A percentile compares a stretch with the other conserved stretches of the same genome.
These are phyloP conservation scores for Brenthis daphne DNA, from an alignment of 2,888 invertebrate genomes.

Conservation along the genomic window DNA sequence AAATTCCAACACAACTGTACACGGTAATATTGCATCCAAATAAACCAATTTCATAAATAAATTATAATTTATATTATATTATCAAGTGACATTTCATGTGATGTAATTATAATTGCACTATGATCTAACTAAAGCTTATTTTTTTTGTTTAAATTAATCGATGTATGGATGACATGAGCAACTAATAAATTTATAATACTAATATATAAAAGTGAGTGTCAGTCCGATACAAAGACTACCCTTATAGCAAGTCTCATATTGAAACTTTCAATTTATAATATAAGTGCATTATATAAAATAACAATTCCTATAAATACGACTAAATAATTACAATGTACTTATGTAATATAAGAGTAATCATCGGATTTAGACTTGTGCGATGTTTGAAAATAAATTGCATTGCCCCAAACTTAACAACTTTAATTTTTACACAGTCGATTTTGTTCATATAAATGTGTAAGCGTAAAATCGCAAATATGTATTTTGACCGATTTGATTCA, in stretches of 20 bases:
- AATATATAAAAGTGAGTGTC: constrained; percentile 23
- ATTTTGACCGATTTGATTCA: constrained; percentile 6
- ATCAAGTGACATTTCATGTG: constrained; percentile 36
- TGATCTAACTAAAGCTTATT: constrained; percentile 41
- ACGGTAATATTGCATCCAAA: constrained; percentile 3
- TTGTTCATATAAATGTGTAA: too few species aligned
- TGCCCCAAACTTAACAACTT: constrained; percentile 39
- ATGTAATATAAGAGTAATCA: constrained; percentile 29
- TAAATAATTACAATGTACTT: constrained; percentile 33
- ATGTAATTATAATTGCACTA: constrained; percentile 47
- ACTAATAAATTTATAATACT: constrained; percentile 41
- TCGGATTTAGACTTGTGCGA: constrained; percentile 41
- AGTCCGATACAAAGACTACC: constrained; percentile 29
- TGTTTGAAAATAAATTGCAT: constrained; percentile 54
- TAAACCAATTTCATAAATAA: constrained; percentile 8
- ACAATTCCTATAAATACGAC: constrained; percentile 30
- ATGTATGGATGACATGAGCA: constrained; percentile 73
- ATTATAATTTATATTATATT: not conserved
- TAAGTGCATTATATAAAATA: constrained; percentile 26
- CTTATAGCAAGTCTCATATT: constrained; percentile 3
- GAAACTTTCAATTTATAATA: constrained; percentile 12
- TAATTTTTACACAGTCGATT: too few species aligned
- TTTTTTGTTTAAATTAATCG: constrained; percentile 57
- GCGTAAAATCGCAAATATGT: not conserved
- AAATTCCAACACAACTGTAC: constrained; percentile 3